phyloP scores from a whole-genome alignment of 2,888 invertebrate genomes.

The Cremastinae sp. region DNA sequence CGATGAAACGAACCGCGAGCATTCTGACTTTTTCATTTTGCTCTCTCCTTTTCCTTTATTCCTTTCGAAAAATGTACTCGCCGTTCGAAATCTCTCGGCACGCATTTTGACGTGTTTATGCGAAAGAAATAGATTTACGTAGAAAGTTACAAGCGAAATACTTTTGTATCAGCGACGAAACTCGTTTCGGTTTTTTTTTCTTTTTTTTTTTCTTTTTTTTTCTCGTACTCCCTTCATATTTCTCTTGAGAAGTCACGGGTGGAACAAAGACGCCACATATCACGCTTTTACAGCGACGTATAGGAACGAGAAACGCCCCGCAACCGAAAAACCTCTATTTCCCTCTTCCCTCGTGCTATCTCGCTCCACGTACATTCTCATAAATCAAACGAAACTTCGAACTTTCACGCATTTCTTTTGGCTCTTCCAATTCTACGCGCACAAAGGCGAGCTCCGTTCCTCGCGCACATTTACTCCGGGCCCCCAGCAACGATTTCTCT shows the following conservation, averaged over 20 bases:
- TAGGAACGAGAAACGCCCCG: constrained; percentile 41
- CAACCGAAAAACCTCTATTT: constrained; percentile 14
- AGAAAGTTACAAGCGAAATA: constrained; percentile 15
- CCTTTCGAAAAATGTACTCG: constrained; percentile 11
- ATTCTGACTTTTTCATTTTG: constrained; percentile 8
- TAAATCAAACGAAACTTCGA: constrained; percentile 61
- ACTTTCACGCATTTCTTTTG: constrained; percentile 56
- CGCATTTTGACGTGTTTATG: constrained; percentile 2
- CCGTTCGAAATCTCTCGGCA: constrained; percentile 18
- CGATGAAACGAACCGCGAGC: constrained; percentile 35
- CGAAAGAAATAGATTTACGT: constrained; percentile 15
- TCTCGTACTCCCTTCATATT: constrained; percentile 34
- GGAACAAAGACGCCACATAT: constrained; percentile 53
- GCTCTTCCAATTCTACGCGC: constrained; percentile 42
- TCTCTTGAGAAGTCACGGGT: constrained; percentile 16
- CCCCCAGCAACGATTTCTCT: constrained; percentile 30
- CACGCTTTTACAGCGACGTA: constrained; percentile 53
- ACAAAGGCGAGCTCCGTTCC: constrained; percentile 25
- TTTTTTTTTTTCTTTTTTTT: constrained; percentile 40
- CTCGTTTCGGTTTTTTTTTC: constrained; percentile 10
- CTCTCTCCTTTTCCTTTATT: not conserved
- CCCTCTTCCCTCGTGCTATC: constrained; percentile 15
- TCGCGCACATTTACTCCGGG: constrained; percentile 20
- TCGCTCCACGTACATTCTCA: constrained; percentile 20
- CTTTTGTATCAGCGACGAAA: constrained; percentile 26